Base-by-base conservation (phyloP, 2,888 invertebrate genomes). In the Nomada goodeniana region DNA sequence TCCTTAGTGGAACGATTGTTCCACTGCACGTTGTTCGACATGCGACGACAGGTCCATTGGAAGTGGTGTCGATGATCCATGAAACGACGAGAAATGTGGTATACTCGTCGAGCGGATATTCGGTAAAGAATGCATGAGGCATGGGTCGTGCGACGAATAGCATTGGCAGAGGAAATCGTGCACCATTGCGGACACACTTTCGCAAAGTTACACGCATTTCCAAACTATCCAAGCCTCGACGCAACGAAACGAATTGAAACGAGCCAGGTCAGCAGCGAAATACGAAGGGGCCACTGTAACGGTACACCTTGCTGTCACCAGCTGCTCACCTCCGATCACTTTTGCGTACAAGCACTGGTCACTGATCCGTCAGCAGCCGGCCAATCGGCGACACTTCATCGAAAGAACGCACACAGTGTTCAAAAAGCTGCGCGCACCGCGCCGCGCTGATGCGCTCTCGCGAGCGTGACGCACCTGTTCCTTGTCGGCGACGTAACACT, bases 401-500 rank as follows among this genome's bases (percentile, higher is more conserved):
- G 42, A 47, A 36, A 50, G 36, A 42, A 60, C n/a, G 23, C 65
- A 44, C 42, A 52, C 42, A 18, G 20, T 15, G 65, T 65, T 71
- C 60, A 29, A 52, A 77, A 67, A 61, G 55, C 47, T 65, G 79
- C 79, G 78, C 80, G 78, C 71, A 47, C 64, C 60, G 69, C 50
- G 59, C 63, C 69, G 53, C 79, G 61, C 36, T 15, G 77, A 0
- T 69, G 69, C 70, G 82, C 69, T 20, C 42, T n/a, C 68, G 20
- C 67, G 53, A 50, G 29, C 44, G 44, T 26, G 70, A 71, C 74
- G 79, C 82, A 84, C 79, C 79, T 82, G 83, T 82, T 84, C n/a
- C 68, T 11, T 59, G 57, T 18, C 69, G 65, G 72, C 82, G 79
- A 82, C 83, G 83, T 79, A 83, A 79, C 81, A 44, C 68, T 7